A percentile compares a stretch with the other conserved stretches of the same genome.
These are phyloP conservation scores for Lampris incognitus DNA, from an alignment of 2,113 vertebrate species.

Conservation along the genomic window DNA sequence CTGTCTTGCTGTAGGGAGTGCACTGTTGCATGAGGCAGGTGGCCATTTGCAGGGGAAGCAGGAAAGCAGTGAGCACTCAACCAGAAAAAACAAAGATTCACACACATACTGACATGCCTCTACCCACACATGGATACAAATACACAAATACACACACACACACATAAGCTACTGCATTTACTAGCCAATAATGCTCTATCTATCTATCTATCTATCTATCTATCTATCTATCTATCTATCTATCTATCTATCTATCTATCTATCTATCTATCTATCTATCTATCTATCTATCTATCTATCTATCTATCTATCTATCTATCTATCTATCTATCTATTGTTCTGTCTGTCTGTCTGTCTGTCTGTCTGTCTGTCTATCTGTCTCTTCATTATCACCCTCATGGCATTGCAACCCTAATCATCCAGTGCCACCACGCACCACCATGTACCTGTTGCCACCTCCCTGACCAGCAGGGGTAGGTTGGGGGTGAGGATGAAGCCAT, in stretches of 20 bases:
- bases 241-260: background rate
- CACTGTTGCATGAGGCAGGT: constrained; percentile 53
- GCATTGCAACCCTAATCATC: too few species aligned
- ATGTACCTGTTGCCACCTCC: constrained; percentile 88
- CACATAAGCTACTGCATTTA: background rate
- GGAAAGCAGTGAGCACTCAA: constrained; percentile 18
- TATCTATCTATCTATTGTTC: too few species aligned
- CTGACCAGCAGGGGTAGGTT: constrained; percentile 89
- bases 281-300: background rate
- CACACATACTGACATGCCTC: background rate
- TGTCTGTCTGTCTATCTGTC: background rate
- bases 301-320: background rate
- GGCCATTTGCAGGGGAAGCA: constrained; percentile 46
- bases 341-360: background rate
- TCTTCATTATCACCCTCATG: background rate
- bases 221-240: background rate
- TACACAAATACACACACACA: background rate
- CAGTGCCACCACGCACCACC: background rate
- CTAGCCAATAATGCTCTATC: background rate
- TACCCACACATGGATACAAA: too few species aligned
- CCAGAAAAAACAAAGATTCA: constrained; percentile 21
- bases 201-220: background rate
- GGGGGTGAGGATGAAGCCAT: constrained; percentile 91
- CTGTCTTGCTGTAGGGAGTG: constrained; percentile 27
- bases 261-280: background rate